phyloP scores from a whole-genome alignment of 2,797 vertebrate genomes.

The Dendrocincla tyrannina region DNA sequence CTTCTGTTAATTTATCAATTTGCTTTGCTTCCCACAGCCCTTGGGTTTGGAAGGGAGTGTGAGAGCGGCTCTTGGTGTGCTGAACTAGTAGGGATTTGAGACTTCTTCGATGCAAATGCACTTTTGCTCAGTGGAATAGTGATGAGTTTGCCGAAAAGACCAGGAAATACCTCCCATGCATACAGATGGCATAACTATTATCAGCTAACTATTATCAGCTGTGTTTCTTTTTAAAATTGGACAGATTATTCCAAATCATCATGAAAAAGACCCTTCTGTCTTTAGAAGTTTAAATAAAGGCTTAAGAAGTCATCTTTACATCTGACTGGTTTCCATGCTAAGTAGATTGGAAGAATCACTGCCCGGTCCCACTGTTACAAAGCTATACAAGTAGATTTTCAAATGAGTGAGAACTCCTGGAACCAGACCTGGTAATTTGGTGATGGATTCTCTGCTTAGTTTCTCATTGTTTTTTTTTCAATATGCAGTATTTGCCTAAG shows the following conservation, averaged over 20 bases:
- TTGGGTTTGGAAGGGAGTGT: neutral
- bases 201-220: neutral
- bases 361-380: neutral
- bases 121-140: slow-evolving; percentile 40
- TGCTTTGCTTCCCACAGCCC: neutral
- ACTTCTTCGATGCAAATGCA: slow-evolving; percentile 16
- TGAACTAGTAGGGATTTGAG: neutral
- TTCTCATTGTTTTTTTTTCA: neutral
- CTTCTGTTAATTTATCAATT: neutral
- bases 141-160: slow-evolving; percentile 49
- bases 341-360: neutral
- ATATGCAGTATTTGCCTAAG: neutral
- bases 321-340: neutral
- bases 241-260: neutral
- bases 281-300: neutral
- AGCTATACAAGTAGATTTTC: neutral
- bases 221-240: neutral
- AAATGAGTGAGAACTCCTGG: neutral
- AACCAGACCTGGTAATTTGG: neutral
- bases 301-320: neutral
- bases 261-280: neutral
- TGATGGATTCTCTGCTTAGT: neutral
- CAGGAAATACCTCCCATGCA: slow-evolving; percentile 43
- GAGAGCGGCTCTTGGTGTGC: neutral
- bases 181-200: slow-evolving; percentile 36